These are phyloP conservation scores for Drosophila birchii DNA, from an alignment of 2,888 invertebrate species.

Conservation along the genomic window DNA sequence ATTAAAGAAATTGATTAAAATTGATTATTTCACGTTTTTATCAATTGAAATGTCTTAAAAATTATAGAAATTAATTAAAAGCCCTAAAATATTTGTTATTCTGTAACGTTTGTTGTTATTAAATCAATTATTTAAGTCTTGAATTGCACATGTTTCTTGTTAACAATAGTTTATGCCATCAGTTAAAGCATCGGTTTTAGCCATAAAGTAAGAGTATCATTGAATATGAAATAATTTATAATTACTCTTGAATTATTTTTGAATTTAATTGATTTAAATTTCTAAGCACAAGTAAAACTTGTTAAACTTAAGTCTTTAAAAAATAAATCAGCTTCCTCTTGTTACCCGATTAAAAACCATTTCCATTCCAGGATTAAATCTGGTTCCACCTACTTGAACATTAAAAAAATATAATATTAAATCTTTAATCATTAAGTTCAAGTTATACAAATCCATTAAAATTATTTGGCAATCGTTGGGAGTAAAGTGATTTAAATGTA, in stretches of 20 bases:
- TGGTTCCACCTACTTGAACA: not conserved
- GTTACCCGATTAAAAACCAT: not conserved
- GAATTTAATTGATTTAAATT: too few species aligned
- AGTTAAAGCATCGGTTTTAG: not conserved
- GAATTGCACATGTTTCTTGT: not conserved
- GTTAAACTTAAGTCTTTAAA: not conserved
- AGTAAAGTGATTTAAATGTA: not conserved
- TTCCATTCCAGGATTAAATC: not conserved
- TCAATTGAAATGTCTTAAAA: not conserved
- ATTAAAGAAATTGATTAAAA: not conserved
- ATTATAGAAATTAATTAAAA: not conserved
- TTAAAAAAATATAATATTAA: not conserved
- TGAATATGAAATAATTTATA: too few species aligned
- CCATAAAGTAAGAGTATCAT: not conserved
- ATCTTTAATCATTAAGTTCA: not conserved
- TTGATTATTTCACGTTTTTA: not conserved
- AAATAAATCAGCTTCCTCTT: not conserved
- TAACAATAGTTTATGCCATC: not conserved
- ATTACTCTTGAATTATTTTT: too few species aligned
- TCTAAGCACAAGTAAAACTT: too few species aligned
- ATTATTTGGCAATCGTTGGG: not conserved
- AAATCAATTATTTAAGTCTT: too few species aligned
- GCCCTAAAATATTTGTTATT: not conserved
- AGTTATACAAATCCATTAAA: conserved; percentile 2
- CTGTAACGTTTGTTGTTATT: not conserved